These are phyloP conservation scores for Mythimna vitellina DNA, from an alignment of 2,888 invertebrate species.

Conservation along the genomic window DNA sequence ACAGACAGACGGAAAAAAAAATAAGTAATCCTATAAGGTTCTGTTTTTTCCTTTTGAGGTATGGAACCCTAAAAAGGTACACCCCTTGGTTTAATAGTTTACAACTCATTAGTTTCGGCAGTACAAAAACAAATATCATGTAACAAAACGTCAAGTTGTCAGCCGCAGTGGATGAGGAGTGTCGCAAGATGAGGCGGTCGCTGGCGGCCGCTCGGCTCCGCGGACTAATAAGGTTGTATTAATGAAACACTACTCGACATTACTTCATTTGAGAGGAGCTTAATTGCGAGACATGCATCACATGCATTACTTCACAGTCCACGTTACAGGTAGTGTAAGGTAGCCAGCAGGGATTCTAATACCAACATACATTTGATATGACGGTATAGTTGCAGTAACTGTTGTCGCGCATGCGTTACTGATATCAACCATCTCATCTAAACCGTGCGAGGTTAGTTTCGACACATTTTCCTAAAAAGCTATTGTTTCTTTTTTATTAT, in stretches of 20 bases:
- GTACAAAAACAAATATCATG: not conserved
- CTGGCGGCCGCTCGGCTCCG: constrained; percentile 1
- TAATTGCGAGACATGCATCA: constrained; percentile 23
- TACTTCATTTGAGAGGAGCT: constrained; percentile 35
- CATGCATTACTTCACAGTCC: constrained; percentile 26
- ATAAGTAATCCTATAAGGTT: too few relatives aligned
- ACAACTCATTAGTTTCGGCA: not conserved
- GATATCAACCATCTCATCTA: constrained; percentile 26
- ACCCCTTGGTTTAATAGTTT: not conserved
- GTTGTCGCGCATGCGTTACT: not conserved
- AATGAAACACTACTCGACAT: constrained; percentile 42
- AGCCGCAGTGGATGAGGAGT: not conserved
- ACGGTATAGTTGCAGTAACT: not conserved
- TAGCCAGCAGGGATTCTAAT: constrained; percentile 6
- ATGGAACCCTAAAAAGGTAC: not conserved
- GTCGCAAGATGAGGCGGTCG: constrained; percentile 6
- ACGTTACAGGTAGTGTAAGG: not conserved
- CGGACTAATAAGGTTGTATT: constrained; percentile 13
- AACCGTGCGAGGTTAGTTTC: constrained; percentile 34
- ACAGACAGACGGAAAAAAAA: too few relatives aligned
- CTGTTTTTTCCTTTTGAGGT: too few relatives aligned
- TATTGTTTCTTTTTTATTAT: constrained; percentile 27
- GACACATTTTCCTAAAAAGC: constrained; percentile 20
- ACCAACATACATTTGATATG: not conserved
- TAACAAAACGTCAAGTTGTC: not conserved